Evolutionary conservation across 2,113 vertebrate genomes (phyloP).

Genomic region (Sciurus niger): DNA sequence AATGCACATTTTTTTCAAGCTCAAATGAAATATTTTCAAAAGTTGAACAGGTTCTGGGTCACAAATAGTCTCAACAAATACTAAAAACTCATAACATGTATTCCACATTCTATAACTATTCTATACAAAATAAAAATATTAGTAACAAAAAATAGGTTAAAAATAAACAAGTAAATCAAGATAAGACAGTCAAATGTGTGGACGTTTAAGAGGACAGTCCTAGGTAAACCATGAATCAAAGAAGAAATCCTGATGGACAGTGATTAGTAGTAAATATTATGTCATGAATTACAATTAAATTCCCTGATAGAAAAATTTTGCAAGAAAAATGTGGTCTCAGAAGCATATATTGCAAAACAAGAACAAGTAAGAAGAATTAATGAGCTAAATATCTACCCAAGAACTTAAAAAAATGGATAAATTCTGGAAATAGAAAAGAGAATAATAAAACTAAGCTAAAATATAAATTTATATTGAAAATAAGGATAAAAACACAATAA

Average conservation of each 20-base stretch:
- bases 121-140: neutral
- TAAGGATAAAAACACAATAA: neutral
- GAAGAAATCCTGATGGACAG: constrained; percentile 2
- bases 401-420: constrained; percentile 14
- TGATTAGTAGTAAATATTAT: constrained; percentile 19
- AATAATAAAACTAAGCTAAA: constrained; percentile 29
- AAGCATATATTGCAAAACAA: neutral
- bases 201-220: neutral
- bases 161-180: neutral
- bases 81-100: neutral
- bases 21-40: constrained; percentile 21
- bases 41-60: neutral
- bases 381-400: neutral
- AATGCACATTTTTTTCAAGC: neutral
- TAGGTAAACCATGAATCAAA: neutral
- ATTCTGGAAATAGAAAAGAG: constrained; percentile 14
- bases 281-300: neutral
- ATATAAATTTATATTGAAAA: constrained; percentile 6
- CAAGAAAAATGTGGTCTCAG: neutral
- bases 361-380: constrained; percentile 9
- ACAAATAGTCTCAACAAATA: neutral
- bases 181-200: neutral
- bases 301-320: neutral
- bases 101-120: neutral
- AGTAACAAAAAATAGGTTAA: neutral